These are phyloP conservation scores for Enteromius argenteus DNA, from an alignment of 2,797 vertebrate genomes.

Conservation along the genomic window DNA sequence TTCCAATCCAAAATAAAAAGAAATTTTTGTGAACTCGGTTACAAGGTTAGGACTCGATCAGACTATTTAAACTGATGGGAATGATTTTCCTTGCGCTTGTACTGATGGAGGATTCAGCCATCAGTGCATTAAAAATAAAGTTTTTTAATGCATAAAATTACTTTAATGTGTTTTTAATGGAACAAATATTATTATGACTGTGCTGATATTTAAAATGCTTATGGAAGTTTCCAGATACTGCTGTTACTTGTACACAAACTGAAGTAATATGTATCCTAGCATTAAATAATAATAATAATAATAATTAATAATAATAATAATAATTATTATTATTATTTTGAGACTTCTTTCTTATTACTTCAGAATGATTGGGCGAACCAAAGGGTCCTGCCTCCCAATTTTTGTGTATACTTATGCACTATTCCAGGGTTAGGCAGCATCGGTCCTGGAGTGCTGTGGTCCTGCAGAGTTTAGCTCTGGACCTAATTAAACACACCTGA, in stretches of 20 bases:
- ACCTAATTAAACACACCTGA: no score
- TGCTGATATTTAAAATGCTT: not conserved
- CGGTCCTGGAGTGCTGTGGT: no score
- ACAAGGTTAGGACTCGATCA: not conserved
- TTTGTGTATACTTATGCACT: no score
- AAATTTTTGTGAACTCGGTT: not conserved
- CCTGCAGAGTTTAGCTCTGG: no score
- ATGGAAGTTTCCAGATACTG: no score
- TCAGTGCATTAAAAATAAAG: not conserved
- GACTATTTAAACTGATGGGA: not conserved
- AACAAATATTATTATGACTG: not conserved
- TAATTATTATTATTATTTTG: no score
- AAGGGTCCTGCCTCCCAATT: not conserved
- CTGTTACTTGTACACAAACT: not conserved
- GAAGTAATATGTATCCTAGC: not conserved
- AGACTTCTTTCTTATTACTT: not conserved
- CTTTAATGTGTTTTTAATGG: not conserved
- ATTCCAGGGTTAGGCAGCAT: no score
- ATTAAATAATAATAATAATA: not conserved
- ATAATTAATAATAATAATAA: not conserved
- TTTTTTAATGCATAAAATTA: not conserved
- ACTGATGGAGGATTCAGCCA: not conserved
- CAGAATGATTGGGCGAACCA: not conserved
- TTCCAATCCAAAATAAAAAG: not conserved
- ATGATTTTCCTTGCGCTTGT: not conserved